These are phyloP conservation scores for Channa maculata DNA, from an alignment of 2,113 vertebrate species.

Conservation along the genomic window DNA sequence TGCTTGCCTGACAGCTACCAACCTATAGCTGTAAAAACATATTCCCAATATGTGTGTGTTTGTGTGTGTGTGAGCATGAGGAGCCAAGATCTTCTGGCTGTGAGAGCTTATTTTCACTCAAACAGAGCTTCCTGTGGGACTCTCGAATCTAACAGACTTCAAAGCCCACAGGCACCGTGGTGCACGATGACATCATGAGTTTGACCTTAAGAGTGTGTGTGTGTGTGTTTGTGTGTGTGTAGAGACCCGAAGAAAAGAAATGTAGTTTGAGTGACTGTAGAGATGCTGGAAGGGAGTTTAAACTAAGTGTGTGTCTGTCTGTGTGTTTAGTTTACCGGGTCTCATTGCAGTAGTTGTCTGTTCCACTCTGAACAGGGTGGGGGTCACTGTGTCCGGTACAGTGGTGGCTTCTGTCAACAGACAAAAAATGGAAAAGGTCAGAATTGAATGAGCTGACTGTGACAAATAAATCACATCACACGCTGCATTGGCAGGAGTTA, in stretches of 20 bases:
- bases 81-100: conserved; percentile 48
- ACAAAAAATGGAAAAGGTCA: background rate
- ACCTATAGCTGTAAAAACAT: conserved; percentile 47
- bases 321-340: conserved; percentile 54
- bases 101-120: conserved; percentile 66
- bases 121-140: conserved; percentile 68
- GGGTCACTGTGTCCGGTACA: conserved; percentile 87
- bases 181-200: conserved; percentile 70
- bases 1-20: conserved; percentile 25
- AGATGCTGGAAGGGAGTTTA: background rate
- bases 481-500: background rate
- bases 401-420: conserved; percentile 87
- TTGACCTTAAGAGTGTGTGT: conserved; percentile 65
- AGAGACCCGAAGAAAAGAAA: conserved; percentile 22
- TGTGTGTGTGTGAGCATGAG: conserved; percentile 30
- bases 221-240: conserved; percentile 28
- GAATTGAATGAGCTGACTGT: background rate
- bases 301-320: conserved; percentile 7
- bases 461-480: background rate
- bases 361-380: conserved; percentile 88
- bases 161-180: conserved; percentile 61
- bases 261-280: conserved; percentile 1
- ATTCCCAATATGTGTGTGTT: conserved; percentile 18
- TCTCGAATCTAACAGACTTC: conserved; percentile 59
- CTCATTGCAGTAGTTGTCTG: conserved; percentile 87